Evolutionary conservation across 53 echinoderm and acorn worm species (phyloP).

Genomic region (Paracentrotus lividus): DNA sequence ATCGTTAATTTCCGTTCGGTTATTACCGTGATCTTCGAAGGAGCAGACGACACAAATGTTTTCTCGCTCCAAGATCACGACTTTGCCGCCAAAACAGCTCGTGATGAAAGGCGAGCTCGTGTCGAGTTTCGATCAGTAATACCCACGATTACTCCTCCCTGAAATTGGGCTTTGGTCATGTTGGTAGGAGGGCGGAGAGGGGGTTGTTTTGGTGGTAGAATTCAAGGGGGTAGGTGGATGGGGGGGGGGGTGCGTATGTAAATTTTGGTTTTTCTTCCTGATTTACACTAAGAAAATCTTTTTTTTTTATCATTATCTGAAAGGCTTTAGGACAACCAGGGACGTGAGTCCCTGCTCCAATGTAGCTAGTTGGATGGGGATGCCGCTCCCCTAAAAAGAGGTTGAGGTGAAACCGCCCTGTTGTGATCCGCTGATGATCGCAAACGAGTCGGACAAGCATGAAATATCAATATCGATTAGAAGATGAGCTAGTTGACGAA

Average conservation of each 20-base stretch:
- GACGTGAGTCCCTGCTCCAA: too few relatives aligned
- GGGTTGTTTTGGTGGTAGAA: neutral
- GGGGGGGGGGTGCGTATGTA: neutral
- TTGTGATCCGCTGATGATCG: too few relatives aligned
- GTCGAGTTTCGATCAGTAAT: conserved; percentile 25
- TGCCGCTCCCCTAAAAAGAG: too few relatives aligned
- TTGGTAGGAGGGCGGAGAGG: neutral
- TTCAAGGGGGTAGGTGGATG: neutral
- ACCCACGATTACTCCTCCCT: neutral
- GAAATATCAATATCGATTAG: too few relatives aligned
- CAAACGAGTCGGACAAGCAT: too few relatives aligned
- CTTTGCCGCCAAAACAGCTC: conserved; percentile 1
- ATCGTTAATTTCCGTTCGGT: conserved; percentile 28
- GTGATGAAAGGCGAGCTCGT: conserved; percentile 24
- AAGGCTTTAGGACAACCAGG: too few relatives aligned
- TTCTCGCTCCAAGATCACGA: neutral
- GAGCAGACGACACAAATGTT: conserved; percentile 17
- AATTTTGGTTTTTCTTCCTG: too few relatives aligned
- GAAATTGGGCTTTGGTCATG: neutral
- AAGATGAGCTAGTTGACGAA: too few relatives aligned
- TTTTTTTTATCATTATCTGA: too few relatives aligned
- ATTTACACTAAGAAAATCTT: too few relatives aligned
- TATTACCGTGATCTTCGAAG: conserved; percentile 5
- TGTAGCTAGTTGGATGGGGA: too few relatives aligned
- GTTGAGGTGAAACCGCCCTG: too few relatives aligned